These are phyloP conservation scores for Mobula hypostoma DNA, from an alignment of 2,113 vertebrate species.

Conservation along the genomic window DNA sequence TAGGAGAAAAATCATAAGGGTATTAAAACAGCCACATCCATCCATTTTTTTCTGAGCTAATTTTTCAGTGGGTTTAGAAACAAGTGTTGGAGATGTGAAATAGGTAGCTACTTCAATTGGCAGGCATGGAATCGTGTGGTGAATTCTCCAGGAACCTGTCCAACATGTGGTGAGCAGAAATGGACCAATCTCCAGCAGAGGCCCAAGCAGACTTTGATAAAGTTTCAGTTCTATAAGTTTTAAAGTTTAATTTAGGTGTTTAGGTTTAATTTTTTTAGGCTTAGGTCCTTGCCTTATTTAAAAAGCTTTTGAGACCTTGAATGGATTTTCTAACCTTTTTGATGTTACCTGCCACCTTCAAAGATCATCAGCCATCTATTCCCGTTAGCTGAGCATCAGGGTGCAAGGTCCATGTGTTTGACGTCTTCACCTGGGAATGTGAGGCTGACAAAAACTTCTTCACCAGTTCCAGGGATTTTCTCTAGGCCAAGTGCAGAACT, in stretches of 20 bases:
- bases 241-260: too few relatives aligned
- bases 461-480: neutral
- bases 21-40: neutral
- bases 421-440: neutral
- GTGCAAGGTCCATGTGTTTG: neutral
- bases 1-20: neutral
- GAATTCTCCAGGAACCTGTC: neutral
- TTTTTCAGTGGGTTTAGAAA: conserved; percentile 6
- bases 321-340: neutral
- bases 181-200: neutral
- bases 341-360: neutral
- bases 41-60: neutral
- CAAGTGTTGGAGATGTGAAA: neutral
- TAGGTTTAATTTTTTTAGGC: neutral
- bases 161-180: neutral
- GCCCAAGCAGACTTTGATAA: neutral
- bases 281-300: neutral
- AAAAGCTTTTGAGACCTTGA: neutral
- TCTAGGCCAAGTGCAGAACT: neutral
- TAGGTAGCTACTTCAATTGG: neutral
- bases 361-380: neutral
- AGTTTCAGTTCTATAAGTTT: neutral
- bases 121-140: neutral
- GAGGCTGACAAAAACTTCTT: neutral
- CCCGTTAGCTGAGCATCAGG: too few relatives aligned